A percentile compares a stretch with the other conserved stretches of the same genome.
Evolutionary conservation across 2,113 vertebrate genomes (phyloP).

Genomic region (Nothocercus julius): DNA sequence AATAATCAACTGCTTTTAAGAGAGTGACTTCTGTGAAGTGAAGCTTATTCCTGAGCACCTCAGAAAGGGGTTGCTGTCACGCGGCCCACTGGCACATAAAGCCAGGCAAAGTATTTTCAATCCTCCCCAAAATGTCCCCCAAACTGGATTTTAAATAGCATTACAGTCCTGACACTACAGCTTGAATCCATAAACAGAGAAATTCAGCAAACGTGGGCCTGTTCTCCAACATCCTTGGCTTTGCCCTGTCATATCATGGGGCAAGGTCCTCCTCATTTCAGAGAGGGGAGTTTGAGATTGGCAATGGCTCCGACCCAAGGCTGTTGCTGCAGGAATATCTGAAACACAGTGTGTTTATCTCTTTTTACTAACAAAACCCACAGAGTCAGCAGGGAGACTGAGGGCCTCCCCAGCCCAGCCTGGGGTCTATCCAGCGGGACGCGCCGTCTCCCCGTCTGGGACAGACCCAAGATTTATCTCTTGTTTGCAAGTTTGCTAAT

Average conservation of each 20-base stretch:
- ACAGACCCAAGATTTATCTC: not conserved
- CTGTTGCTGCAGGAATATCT: not conserved
- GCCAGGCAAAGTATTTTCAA: not conserved
- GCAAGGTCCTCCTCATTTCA: not conserved
- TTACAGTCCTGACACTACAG: not conserved
- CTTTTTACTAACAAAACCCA: not conserved
- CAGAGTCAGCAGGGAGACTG: not conserved
- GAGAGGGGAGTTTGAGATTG: not conserved
- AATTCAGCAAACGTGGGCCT: not conserved
- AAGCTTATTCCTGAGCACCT: slow-evolving; percentile 7
- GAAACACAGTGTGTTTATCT: not conserved
- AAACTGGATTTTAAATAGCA: slow-evolving; percentile 32
- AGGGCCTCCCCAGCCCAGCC: not conserved
- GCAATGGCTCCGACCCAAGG: not conserved
- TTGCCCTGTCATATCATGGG: rapidly evolving
- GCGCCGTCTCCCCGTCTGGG: not conserved
- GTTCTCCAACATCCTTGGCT: not conserved
- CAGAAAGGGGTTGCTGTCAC: slow-evolving; percentile 1
- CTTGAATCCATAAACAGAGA: not conserved
- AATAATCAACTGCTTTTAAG: slow-evolving; percentile 34
- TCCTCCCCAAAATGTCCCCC: not conserved
- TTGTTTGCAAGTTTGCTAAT: not conserved
- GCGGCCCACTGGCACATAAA: not conserved
- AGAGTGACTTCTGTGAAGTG: slow-evolving; percentile 18
- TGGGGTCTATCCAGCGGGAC: not conserved